Base-by-base conservation (phyloP, 2,888 invertebrate species). In the Drosophila conformis region DNA sequence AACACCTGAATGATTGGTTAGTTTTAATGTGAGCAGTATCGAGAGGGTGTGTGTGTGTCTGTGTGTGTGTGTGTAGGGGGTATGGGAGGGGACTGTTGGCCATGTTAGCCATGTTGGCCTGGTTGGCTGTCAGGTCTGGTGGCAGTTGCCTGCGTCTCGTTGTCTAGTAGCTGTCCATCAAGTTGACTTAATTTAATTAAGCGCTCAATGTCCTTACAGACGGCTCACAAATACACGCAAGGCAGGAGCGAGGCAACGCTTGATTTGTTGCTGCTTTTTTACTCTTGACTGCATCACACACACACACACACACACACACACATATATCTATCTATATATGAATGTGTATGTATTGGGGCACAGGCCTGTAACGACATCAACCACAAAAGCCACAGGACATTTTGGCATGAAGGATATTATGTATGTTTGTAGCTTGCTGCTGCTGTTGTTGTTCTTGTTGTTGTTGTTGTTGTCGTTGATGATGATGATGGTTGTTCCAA, bases 161-260 rank as follows among this genome's bases (percentile, higher is more conserved):
- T 87, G 90, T 86, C 86, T 90, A 77, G 89, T 88, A 77, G 89
- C 90, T 90, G 89, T 88, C 88, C 90, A 90, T 87, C 86, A 88
- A 83, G 77, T 60, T 76, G 74, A 74, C 89, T 87, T 87, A 87
- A 87, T 87, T 90, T 83, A 87, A 87, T 87, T 87, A 90, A 82
- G 90, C 89, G 80, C 87, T 89, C 87, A 86, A 90, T 86, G 87
- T 90, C 87, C 87, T 88, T 78, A 82, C 80, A 61, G 68, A 62
- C 80, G 46, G 49, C 71, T 77, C 59, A 71, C 69, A 70, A 38
- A 75, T 31, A 76, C 58, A 73, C 63, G 58, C 61, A 60, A 33
- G 40, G 46, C 67, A 63, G 21, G 1, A 62, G 63, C 69, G 83
- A 69, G 76, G 75, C 70, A 87, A 73, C 79, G 87, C 72, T 89